A percentile compares a stretch with the other conserved stretches of the same genome.
phyloP scores from a whole-genome alignment of 2,888 invertebrate species.

The Baronia brevicornis region DNA sequence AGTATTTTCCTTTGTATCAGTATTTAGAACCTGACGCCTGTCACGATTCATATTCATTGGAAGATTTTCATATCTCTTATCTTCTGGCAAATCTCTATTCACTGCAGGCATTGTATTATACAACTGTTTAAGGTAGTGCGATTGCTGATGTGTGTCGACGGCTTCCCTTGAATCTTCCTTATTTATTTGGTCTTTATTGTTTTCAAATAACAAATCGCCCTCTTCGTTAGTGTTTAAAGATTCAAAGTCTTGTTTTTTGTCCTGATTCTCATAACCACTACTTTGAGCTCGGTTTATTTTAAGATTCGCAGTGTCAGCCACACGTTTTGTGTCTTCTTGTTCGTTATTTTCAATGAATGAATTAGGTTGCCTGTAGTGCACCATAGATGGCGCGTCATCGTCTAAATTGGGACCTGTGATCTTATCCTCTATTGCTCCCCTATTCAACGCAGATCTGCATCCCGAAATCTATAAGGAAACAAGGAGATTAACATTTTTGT shows the following conservation, averaged over 20 bases:
- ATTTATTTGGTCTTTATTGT: slow-evolving; percentile 26
- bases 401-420: slow-evolving; percentile 13
- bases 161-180: slow-evolving; percentile 32
- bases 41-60: slow-evolving; percentile 34
- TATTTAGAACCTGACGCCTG: slow-evolving; percentile 32
- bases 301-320: slow-evolving; percentile 24
- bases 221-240: slow-evolving; percentile 29
- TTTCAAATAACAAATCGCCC: slow-evolving; percentile 34
- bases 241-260: slow-evolving; percentile 29
- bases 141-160: slow-evolving; percentile 26
- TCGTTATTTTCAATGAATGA: slow-evolving; percentile 11
- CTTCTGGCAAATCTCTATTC: slow-evolving; percentile 28
- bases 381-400: slow-evolving; percentile 1
- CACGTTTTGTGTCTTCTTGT: slow-evolving; percentile 20
- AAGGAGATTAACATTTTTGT: not conserved
- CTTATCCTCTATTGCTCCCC: slow-evolving; percentile 28
- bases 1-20: slow-evolving; percentile 13
- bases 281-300: slow-evolving; percentile 23
- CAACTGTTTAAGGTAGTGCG: slow-evolving; percentile 31
- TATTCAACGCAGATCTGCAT: slow-evolving; percentile 24
- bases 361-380: slow-evolving; percentile 7
- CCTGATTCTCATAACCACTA: slow-evolving; percentile 21
- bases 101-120: slow-evolving; percentile 34
- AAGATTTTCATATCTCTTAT: slow-evolving; percentile 29
- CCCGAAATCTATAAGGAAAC: slow-evolving; percentile 30